Percentiles rank a stretch among this genome's conserved stretches.
Evolutionary conservation across 37 sponge, comb jelly and placozoan species (phyloP).

Genomic region (Agelas oroides): DNA sequence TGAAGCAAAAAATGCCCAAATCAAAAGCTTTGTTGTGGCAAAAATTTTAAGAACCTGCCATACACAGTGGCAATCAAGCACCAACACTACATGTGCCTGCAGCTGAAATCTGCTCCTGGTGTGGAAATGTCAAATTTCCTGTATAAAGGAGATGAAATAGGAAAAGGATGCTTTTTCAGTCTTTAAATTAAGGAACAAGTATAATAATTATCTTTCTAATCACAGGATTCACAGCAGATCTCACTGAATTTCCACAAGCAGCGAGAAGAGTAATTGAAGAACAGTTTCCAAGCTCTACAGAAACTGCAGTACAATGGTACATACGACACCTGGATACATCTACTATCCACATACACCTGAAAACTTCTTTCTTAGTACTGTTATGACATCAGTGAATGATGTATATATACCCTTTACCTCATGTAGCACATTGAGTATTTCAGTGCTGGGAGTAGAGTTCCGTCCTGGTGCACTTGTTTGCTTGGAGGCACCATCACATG

Average conservation of each 20-base stretch:
- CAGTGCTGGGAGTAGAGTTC: neutral
- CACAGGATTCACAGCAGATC: no score
- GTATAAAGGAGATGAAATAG: conserved; percentile 7
- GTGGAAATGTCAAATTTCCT: neutral
- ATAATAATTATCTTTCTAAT: no score
- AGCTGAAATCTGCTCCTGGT: neutral
- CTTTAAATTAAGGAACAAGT: no score
- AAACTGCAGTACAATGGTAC: no score
- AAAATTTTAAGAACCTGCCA: neutral
- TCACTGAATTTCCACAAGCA: no score
- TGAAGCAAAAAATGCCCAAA: neutral
- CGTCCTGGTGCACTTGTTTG: neutral
- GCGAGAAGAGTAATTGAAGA: no score
- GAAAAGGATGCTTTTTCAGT: no score
- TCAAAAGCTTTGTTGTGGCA: neutral
- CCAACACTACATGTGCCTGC: conserved; percentile 6
- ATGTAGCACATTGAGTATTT: neutral
- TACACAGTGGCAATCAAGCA: neutral
- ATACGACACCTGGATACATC: no score
- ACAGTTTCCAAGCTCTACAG: no score
- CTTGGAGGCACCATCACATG: neutral
- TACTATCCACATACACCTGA: no score
- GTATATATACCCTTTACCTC: neutral
- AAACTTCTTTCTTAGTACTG: no score
- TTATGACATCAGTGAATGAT: neutral